Base-by-base conservation (phyloP, 23 tunicate species). In the Corella eumyota region DNA sequence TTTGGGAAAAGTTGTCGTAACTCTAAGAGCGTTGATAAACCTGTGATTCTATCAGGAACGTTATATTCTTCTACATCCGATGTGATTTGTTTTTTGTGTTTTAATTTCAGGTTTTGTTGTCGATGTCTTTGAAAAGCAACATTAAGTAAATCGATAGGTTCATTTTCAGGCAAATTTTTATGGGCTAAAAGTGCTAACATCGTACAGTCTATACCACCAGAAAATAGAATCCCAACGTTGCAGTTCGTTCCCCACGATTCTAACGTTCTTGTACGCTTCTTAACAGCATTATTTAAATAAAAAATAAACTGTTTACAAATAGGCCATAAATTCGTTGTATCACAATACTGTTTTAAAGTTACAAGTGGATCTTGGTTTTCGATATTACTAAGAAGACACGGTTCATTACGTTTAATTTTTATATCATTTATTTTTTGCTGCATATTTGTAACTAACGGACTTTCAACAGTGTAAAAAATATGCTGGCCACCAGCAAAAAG, bases 151-250 rank as follows among this genome's bases (percentile, higher is more conserved):
- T 73, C 80, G 34, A 88, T 79, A 9, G 68, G 65, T 67, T 78
- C 73, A 0, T 62, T 33, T 25, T 24, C 1, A 19, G 88, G 81
- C 4, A 79, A 29, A 62, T 23, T 46, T 35, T 26, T 30, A 67
- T 88, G 52, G n/a, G 81, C 86, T 27, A 88, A 54, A 46, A 67
- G 68, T 27, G 84, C 97, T 27, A 90, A 15, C 15, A 90, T 66
- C 35, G 84, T 69, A 53, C 97, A 90, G 47, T 90, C 97, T 6
- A 90, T 63, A 1, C 97, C 97, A n/a, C 97, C 97, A 1, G 91
- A 80, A 66, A 90, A 90, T 23, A 90, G 50, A 69, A 90, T 40
- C 19, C 80, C 91, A 32, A 78, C 60, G 34, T 66, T 57, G 15
- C 72, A 45, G 3, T 37, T 32, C 17, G 52, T 45, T 34, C 62